Base-by-base conservation (phyloP, 2,888 invertebrate species). In the Apamea sordens region DNA sequence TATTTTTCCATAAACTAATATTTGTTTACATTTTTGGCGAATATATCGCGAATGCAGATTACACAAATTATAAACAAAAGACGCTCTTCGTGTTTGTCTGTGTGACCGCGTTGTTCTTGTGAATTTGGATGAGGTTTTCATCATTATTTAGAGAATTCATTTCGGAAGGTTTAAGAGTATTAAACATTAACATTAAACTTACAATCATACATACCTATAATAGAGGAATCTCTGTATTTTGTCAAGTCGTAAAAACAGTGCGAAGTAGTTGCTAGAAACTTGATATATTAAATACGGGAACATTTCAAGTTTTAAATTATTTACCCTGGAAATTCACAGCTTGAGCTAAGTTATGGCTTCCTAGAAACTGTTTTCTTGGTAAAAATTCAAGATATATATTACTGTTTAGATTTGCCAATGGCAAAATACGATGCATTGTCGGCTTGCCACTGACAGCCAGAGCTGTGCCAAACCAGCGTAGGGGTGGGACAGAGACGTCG, bases 381-480 rank as follows among this genome's bases (percentile, higher is more conserved):
- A 88, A 89, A 86, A 89, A 88, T 86, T 76, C 75, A 83, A 83
- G 85, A 85, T 85, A 86, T 88, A 86, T 77, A 75, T 85, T 80
- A 87, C 83, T 88, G 88, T 89, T 85, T 88, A 88, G 84, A 86
- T 89, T 89, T 88, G 79, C 89, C 85, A 85, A 84, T 89, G 79
- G 87, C 77, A 73, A 86, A 86, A 82, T 89, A 84, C 88, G 88
- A 87, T 88, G 87, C 83, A 85, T 87, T 83, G 89, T 87, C 77
- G 87, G 84, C 80, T 86, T 90, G 91, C 90, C 83, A 81, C 86
- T 89, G 90, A 89, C 88, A 90, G 89, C 84, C 73, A 72, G 78
- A 76, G 83, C 80, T 85, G 89, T 89, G 92, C 92, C 88, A 90
- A 90, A 88, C 85, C 73, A 73, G 79, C 71, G 76, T 89, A 92